A percentile compares a stretch with the other conserved stretches of the same genome.
These are phyloP conservation scores for Hemitrygon akajei DNA, from an alignment of 2,797 vertebrate species.

Conservation along the genomic window DNA sequence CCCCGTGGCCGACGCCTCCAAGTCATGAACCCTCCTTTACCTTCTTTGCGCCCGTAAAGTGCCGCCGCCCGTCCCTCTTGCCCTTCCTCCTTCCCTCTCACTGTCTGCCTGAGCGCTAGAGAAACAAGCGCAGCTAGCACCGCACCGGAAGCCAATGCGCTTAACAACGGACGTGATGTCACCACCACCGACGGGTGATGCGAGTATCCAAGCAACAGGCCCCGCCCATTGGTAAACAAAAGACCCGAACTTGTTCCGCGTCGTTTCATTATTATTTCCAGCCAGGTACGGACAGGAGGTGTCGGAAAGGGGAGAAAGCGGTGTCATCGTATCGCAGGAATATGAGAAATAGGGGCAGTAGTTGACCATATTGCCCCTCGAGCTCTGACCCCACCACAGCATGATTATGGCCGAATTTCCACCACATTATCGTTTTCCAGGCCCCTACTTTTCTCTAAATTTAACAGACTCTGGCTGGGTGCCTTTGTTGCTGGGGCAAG, in stretches of 20 bases:
- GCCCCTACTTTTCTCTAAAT: too few species aligned
- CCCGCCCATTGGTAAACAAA: not conserved
- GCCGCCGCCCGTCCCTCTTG: too few species aligned
- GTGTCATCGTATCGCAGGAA: too few species aligned
- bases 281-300: not conserved
- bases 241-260: not conserved
- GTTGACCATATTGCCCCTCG: too few species aligned
- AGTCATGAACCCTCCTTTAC: not conserved
- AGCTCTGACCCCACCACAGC: too few species aligned
- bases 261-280: not conserved
- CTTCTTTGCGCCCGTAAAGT: not conserved
- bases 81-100: not conserved
- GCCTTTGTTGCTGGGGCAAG: too few species aligned
- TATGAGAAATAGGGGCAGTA: too few species aligned
- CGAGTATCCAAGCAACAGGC: not conserved
- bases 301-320: too few species aligned
- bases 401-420: too few species aligned
- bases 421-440: too few species aligned
- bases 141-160: slow-evolving; percentile 23
- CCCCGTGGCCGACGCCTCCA: not conserved
- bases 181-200: not conserved
- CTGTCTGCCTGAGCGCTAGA: not conserved
- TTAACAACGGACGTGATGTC: slow-evolving; percentile 27
- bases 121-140: slow-evolving; percentile 25
- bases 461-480: too few species aligned